Evolutionary conservation across 2,888 invertebrate species (phyloP), one percentile per base, ranked within the genome.

Genomic region (Melinopterus prodromus): DNA sequence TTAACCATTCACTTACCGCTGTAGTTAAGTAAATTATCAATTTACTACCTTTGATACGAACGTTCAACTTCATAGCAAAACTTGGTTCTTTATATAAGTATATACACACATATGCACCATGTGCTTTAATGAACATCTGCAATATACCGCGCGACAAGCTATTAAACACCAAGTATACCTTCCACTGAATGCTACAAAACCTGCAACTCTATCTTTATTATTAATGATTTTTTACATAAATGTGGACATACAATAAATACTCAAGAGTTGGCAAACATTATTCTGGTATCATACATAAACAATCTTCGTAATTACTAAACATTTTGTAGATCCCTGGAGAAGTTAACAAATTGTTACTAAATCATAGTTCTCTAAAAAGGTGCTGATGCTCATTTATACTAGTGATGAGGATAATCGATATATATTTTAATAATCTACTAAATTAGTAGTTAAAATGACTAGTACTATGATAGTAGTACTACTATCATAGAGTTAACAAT

Each of bases 11-110:
- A 74, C 35, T 37, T 37, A 26, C 71, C 36, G 16, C 74, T n/a
- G 74, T 35, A 36, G 37, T 74, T 74, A 74, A 74, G 36, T 74
- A 74, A 74, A 74, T 36, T 74, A 37, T 37, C 35, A 74, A 74
- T 74, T 74, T 74, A 74, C 74, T 35, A 35, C 74, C 53, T 53
- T 4, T 53, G 12, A 53, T 53, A 7, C 53, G 3, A 6, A 53
- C 53, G 5, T 53, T 53, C 53, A 53, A 6, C 53, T 53, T 38
- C 38, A 53, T 53, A 26, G 26, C 26, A 26, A 26, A 26, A 26
- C 26, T 53, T 53, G 9, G 53, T 53, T 53, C 53, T 53, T 53
- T 53, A 53, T 53, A n/a, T n/a, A n/a, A n/a, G n/a, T n/a, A n/a
- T n/a, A 9, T 9, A 53, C 53, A 53, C 12, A 53, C 12, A 53